Evolutionary conservation across 1,140 invertebrate species (phyloP), one percentile per base, ranked within the genome.

Genomic region (Papilio polytes): DNA sequence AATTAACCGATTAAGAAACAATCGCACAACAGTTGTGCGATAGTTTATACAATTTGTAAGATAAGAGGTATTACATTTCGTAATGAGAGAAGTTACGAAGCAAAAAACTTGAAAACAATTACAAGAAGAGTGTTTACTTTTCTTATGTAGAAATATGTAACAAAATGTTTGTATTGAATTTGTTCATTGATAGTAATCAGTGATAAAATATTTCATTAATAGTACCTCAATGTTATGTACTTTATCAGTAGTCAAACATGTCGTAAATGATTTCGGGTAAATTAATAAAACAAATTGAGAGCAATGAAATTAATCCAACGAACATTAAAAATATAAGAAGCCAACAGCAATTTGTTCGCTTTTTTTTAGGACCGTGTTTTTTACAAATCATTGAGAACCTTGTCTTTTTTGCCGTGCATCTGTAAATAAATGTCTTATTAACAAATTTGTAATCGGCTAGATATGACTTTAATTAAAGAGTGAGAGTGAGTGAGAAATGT

Each of bases 221-320:
- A 15, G 12, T 22, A 26, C 15, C 63, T 36, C 10, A 4, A 26
- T 22, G 31, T 36, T 31, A 70, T 26, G 9, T 7, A 70, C 63
- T 31, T 70, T 63, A 31, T 31, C 63, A 31, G 26, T 70, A 36
- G 13, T 70, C 63, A 70, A 70, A 70, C 13, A 70, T 70, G 6
- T 70, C 63, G 26, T 70, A 70, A 36, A 70, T 70, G 1, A 70
- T 70, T 31, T 70, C 63, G 10, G 63, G 63, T 70, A 70, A 70
- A 70, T 70, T 70, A 15, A 70, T 31, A 18, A 70, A 70, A 70
- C 63, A 70, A 15, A 70, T 1, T 6, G 26, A 15, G 12, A 70
- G 0, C 15, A 70, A 10, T 70, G 22, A 26, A 31, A 70, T 31
- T 18, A 70, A 3, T 18, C 12, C 26, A 2, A 7, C 0, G 26